Conservation (phyloP, 1,140 invertebrate genomes). For the Pemphigus obesinymphae region DNA sequence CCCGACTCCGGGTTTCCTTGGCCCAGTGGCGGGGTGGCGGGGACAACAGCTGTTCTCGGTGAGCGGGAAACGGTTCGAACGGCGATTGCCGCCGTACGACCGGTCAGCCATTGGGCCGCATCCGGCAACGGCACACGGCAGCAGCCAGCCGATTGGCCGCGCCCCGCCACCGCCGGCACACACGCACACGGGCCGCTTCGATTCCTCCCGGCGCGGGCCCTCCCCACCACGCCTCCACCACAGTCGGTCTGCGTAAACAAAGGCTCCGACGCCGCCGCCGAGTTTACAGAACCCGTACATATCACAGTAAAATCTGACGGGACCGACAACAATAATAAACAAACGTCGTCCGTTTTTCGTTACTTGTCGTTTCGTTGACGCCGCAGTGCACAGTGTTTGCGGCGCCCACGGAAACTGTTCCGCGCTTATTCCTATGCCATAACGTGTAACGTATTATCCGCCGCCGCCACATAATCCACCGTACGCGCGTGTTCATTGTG, state of each 20-base stretch:
- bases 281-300: not conserved
- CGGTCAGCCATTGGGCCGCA: not conserved
- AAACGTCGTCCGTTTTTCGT: too few species aligned
- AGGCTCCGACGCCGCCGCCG: slow-evolving; percentile 1
- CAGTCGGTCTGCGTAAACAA: slow-evolving; percentile 26
- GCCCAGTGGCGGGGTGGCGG: not conserved
- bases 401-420: not conserved
- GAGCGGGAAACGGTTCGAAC: slow-evolving; percentile 34
- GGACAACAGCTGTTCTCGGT: slow-evolving; percentile 28
- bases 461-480: slow-evolving; percentile 15
- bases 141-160: not conserved
- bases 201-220: not conserved
- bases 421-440: not conserved
- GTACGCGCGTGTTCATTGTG: not conserved
- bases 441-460: not conserved
- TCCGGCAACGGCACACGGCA: slow-evolving; percentile 22
- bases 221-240: not conserved
- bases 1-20: not conserved
- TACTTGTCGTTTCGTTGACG: too few species aligned
- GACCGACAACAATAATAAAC: not conserved
- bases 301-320: not conserved
- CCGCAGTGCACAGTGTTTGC: not conserved
- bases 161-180: slow-evolving; percentile 20
- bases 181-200: slow-evolving; percentile 20
- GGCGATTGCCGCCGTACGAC: slow-evolving; percentile 7